Conservation (phyloP, 2,888 invertebrate species). For the Mantis religiosa region DNA sequence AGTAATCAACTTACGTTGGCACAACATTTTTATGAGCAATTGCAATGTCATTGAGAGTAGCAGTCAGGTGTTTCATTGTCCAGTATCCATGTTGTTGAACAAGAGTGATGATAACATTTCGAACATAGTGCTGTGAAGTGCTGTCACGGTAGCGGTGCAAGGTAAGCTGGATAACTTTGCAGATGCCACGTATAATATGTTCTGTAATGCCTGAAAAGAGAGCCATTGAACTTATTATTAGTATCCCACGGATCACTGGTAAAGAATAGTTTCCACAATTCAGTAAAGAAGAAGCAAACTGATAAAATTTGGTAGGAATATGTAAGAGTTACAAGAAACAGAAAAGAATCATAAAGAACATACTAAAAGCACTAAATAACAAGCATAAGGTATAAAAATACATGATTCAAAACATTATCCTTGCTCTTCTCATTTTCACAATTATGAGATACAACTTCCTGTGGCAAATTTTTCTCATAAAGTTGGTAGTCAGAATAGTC, state of each 20-base stretch:
- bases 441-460: too few relatives aligned
- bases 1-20: slow-evolving; percentile 57
- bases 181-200: slow-evolving; percentile 71
- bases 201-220: slow-evolving; percentile 66
- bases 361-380: too few relatives aligned
- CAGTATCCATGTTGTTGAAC: slow-evolving; percentile 63
- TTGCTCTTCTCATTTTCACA: too few relatives aligned
- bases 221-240: background rate
- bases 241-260: too few relatives aligned
- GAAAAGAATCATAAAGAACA: background rate
- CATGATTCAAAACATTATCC: too few relatives aligned
- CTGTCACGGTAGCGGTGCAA: slow-evolving; percentile 77
- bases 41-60: slow-evolving; percentile 60
- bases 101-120: slow-evolving; percentile 62
- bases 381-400: too few relatives aligned
- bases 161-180: slow-evolving; percentile 70
- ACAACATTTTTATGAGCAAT: slow-evolving; percentile 58
- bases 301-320: background rate
- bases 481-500: too few relatives aligned
- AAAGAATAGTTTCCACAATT: background rate
- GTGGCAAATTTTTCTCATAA: too few relatives aligned
- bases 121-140: slow-evolving; percentile 70
- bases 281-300: background rate
- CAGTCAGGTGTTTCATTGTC: slow-evolving; percentile 64
- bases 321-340: background rate